Evolutionary conservation across 2,113 vertebrate genomes (phyloP).

Genomic region (Leucopsar rothschildi): DNA sequence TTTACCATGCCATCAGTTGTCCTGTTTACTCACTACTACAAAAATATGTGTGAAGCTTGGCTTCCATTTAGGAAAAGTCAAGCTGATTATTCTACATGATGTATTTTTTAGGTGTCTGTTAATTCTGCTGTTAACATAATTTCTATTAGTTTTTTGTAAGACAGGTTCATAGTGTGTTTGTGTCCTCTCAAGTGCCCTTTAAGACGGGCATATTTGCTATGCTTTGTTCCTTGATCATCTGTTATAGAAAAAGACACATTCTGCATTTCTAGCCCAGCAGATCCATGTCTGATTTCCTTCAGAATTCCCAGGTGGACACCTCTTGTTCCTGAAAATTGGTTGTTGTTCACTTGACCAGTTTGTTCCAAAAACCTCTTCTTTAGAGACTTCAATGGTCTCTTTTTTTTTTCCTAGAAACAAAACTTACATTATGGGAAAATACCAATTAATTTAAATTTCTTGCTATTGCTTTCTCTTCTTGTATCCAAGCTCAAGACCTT

Average conservation of each 20-base stretch:
- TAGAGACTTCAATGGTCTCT: background rate
- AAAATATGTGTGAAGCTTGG: background rate
- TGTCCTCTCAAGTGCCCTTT: background rate
- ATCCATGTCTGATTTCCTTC: background rate
- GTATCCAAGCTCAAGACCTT: background rate
- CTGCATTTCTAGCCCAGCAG: background rate
- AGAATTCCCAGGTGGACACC: background rate
- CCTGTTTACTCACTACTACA: background rate
- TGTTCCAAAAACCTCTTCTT: background rate
- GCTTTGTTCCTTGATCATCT: background rate
- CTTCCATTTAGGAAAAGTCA: background rate
- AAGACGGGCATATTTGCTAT: background rate
- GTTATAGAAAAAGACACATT: background rate
- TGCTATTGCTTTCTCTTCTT: background rate
- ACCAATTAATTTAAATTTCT: background rate
- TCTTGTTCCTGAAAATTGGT: background rate
- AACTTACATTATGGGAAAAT: background rate
- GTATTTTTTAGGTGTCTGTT: background rate
- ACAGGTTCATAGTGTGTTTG: background rate
- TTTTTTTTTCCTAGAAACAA: background rate
- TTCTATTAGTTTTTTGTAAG: background rate
- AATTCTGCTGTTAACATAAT: background rate
- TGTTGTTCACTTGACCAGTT: background rate
- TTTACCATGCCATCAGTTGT: background rate
- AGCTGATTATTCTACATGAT: background rate